Evolutionary conservation across 2,113 vertebrate species (phyloP).

Genomic region (Shinisaurus crocodilurus): DNA sequence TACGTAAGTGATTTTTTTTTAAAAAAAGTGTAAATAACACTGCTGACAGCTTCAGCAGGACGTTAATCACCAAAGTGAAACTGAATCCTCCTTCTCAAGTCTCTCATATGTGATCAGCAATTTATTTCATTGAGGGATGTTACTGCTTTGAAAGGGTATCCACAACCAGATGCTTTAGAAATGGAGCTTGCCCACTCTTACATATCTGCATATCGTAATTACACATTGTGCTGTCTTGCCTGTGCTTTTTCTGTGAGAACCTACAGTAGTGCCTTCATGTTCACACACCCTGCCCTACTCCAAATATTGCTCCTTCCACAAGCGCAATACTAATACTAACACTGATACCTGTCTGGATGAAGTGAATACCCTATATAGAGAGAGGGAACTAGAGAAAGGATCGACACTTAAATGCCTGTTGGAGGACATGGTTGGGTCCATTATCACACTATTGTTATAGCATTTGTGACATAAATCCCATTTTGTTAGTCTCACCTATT

Average conservation of each 20-base stretch:
- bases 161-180: not conserved
- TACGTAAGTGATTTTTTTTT: not conserved
- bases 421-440: not conserved
- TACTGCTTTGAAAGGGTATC: not conserved
- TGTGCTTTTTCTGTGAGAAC: not conserved
- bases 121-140: not conserved
- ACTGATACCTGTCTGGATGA: not conserved
- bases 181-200: not conserved
- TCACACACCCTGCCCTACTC: not conserved
- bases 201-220: not conserved
- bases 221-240: not conserved
- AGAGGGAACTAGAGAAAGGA: not conserved
- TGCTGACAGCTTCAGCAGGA: not conserved
- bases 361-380: not conserved
- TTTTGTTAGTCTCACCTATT: not conserved
- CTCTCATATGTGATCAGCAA: too few relatives aligned
- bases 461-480: not conserved
- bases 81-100: not conserved
- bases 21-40: not conserved
- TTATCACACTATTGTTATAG: not conserved
- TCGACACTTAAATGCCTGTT: not conserved
- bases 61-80: not conserved
- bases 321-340: not conserved
- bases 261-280: not conserved
- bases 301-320: too few relatives aligned